Base-by-base conservation (phyloP, 2,113 vertebrate species). In the Alethe diademata region DNA sequence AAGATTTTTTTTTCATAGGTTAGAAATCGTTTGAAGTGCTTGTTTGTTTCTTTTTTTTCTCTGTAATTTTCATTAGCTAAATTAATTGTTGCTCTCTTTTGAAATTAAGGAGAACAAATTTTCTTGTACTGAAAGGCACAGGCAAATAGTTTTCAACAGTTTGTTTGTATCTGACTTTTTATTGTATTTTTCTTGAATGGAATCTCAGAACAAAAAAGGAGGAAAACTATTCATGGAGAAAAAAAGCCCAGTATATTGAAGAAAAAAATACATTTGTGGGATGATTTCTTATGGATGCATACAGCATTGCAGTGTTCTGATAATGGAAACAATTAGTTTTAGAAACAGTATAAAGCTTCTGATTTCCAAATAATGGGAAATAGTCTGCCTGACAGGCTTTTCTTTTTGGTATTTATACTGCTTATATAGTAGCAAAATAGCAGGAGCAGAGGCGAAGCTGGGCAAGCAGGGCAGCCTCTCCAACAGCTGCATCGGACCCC, bases 301-400 rank as follows among this genome's bases (percentile, higher is more conserved):
- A 33, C 31, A 64, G 54, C 78, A 90, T 84, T 65, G 65, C 80
- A 85, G 58, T 64, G 40, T 89, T 86, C 65, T 78, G 78, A 58
- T 96, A 97, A 96, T 94, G 88, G 95, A 95, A 96, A 95, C 78
- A 85, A 94, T 96, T 96, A 93, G 67, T 93, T 97, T 96, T 93
- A 95, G 95, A 94, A 97, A 92, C 78, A 95, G 86, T 97, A 87
- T 85, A 85, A 96, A 97, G 93, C 84, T 96, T 97, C 90, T 98
- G 96, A 97, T 98, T 96, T 97, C 94, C 96, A 97, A 97, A 96
- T 95, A 98, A 97, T 96, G 91, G 84, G 64, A 96, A 97, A 97
- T 42, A 92, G 96, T 91, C 92, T 97, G 82, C 93, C 93, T 97
- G 97, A 97, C 86, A 75, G 93, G 73, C 73, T 97, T 97, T 97